Evolutionary conservation across 2,797 vertebrate species (phyloP), one percentile per base, ranked within the genome.

Genomic region (Gambelia wislizenii): DNA sequence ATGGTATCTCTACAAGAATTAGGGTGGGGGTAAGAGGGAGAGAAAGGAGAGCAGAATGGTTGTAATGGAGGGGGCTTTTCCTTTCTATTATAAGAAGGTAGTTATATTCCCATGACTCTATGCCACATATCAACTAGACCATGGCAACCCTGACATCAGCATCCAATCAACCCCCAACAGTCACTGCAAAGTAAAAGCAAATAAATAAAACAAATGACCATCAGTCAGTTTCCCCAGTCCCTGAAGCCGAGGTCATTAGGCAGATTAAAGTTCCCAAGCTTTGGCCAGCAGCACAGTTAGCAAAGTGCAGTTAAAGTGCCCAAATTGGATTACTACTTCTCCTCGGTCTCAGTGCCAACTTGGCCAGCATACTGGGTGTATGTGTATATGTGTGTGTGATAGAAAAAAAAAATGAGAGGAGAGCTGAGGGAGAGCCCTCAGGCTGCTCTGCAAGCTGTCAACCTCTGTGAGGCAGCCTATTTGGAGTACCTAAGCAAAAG

Each of bases 241-340:
- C 85, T 3, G 0, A 90, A 92, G 91, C 93, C 0, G 3, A 84
- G 94, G 94, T 96, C 95, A 95, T 95, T 95, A 95, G 92, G 91
- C 0, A 14, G 95, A 96, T 96, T 95, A 96, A 95, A 96, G 90
- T 83, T 91, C 78, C 86, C 4, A 0, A 92, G 93, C 94, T 91
- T 91, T 0, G 18, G 94, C 92, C 92, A 59, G 93, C 92, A 89
- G 93, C 92, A 90, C 0, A 0, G 92, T 92, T 83, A 95, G 91
- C 93, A 93, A 95, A 96, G 92, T 86, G 86, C 93, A 93, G 94
- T 81, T 95, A 81, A 95, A 94, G 92, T 93, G 94, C 92, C 90
- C 93, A 94, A 95, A 96, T 95, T 96, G 95, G 94, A 95, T 96
- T 95, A 96, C 42, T 78, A 83, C 49, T 0, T 1, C 90, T 91